Evolutionary conservation across 1,140 invertebrate genomes (phyloP).

Genomic region (Sitophilus oryzae): DNA sequence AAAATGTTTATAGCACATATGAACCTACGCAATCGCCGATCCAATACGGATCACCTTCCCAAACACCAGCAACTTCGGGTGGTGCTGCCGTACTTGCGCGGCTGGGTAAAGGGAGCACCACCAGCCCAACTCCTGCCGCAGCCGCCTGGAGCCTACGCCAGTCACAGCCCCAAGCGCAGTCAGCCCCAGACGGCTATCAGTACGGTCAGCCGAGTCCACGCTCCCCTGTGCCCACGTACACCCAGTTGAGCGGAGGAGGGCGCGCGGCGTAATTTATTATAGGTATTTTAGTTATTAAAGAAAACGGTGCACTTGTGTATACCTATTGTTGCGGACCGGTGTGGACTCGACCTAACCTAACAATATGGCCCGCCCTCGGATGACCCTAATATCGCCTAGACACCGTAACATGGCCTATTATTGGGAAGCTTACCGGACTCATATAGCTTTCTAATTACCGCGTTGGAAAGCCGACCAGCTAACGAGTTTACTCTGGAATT

Average conservation of each 20-base stretch:
- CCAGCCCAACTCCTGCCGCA: constrained; percentile 60
- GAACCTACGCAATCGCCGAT: constrained; percentile 65
- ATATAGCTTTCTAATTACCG: constrained; percentile 2
- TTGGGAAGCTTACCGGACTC: constrained; percentile 5
- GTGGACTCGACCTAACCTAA: no score
- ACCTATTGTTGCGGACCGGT: no score
- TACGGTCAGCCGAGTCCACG: constrained; percentile 78
- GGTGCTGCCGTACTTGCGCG: constrained; percentile 51
- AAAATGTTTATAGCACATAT: constrained; percentile 63
- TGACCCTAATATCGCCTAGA: no score
- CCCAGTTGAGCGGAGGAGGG: constrained; percentile 67
- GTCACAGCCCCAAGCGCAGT: constrained; percentile 32
- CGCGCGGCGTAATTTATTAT: constrained; percentile 47
- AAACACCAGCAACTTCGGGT: constrained; percentile 43
- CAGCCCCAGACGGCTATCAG: constrained; percentile 59
- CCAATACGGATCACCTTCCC: constrained; percentile 52
- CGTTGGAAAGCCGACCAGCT: not conserved
- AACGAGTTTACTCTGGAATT: constrained; percentile 7
- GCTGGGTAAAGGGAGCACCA: constrained; percentile 61
- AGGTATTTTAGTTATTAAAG: no score
- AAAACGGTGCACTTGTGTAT: no score
- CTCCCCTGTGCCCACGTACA: constrained; percentile 79
- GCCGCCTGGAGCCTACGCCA: constrained; percentile 54
- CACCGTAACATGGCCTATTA: constrained; percentile 1
- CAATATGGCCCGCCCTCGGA: no score